phyloP scores from a whole-genome alignment of 1,140 invertebrate species.

The Saccostrea echinata region DNA sequence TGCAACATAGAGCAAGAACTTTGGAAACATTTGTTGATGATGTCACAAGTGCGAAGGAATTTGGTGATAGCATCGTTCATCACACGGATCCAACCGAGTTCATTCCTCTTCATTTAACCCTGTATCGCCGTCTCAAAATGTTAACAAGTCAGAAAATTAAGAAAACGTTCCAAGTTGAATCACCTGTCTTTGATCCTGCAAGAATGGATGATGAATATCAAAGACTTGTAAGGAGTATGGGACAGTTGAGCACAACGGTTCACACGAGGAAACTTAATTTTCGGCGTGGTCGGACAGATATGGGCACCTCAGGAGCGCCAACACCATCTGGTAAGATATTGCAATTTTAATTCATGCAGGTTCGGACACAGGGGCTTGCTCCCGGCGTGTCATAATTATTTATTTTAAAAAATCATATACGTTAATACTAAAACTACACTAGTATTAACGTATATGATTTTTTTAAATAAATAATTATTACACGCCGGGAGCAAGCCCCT shows the following conservation, averaged over 20 bases:
- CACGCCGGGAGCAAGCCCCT: no score
- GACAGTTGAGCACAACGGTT: not conserved
- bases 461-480: no score
- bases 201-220: constrained; percentile 55
- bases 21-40: constrained; percentile 60
- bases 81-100: constrained; percentile 64
- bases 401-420: no score
- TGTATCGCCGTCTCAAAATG: constrained; percentile 53
- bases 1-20: constrained; percentile 50
- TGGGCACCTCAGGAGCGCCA: not conserved
- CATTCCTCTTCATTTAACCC: constrained; percentile 56
- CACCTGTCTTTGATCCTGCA: constrained; percentile 58
- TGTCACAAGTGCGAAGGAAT: constrained; percentile 58
- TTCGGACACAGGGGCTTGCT: no score
- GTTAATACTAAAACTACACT: no score
- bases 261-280: not conserved
- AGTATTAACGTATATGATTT: no score
- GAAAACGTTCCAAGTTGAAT: constrained; percentile 56
- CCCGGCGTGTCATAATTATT: no score
- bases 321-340: constrained; percentile 12
- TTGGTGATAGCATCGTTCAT: constrained; percentile 58
- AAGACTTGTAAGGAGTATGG: constrained; percentile 43
- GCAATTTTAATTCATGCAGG: not conserved
- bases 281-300: not conserved
- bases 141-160: constrained; percentile 57